Base-by-base conservation (phyloP, 2,797 vertebrate genomes). In the Cetoscarus ocellatus region DNA sequence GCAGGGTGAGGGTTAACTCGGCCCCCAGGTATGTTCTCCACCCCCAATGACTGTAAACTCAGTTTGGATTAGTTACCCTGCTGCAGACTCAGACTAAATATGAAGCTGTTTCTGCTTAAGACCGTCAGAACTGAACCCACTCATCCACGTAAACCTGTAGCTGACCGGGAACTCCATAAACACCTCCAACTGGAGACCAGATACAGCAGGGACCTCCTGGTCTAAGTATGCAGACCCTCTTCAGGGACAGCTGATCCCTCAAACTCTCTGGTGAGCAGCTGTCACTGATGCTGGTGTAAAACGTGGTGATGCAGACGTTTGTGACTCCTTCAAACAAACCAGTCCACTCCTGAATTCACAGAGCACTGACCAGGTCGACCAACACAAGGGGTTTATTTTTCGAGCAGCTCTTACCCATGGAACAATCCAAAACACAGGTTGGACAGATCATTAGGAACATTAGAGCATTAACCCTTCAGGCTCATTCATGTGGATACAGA, bases 21-120 rank as follows among this genome's bases (percentile, higher is more conserved):
- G 75, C 80, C 73, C 70, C 77, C 78, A 82, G 85, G 82, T 89
- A 75, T 84, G 59, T 38, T 52, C 56, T 10, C 59, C 55, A 13
- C 60, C 77, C 74, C 67, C 70, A 50, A n/a, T 1, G 18, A 57
- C 64, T 35, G 40, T 50, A 36, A 61, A 61, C 61, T 62, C 10
- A 0, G 72, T 80, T 77, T 73, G 75, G 78, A 63, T 75, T 44
- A 55, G 54, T 51, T 13, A 3, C 10, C 14, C 3, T 61, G 66
- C 72, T 17, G 60, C 70, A 67, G 75, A 69, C 68, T 70, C 53
- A 79, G 76, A 79, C 80, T 75, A 83, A 81, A 87, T 65, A 72
- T 57, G 15, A 40, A 59, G 19, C 34, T 38, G 38, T n/a, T 65
- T 49, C 45, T 60, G 61, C 73, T 63, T 67, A 27, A 61, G 70